Conservation (phyloP, 2,888 invertebrate species). For the Entomobrya proxima region DNA sequence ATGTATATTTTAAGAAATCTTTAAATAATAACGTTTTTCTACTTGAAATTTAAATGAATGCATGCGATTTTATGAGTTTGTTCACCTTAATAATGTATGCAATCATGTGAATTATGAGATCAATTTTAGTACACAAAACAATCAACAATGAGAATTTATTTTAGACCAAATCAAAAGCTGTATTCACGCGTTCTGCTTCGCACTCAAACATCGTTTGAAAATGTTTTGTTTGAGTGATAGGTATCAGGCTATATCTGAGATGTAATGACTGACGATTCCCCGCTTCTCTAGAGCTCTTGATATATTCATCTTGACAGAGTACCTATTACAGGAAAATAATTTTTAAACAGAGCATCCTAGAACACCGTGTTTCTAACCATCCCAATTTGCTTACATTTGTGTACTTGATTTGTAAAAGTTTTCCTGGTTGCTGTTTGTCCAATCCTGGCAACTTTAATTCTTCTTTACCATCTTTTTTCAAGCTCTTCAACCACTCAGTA, state of each 20-base stretch:
- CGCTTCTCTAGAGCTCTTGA: background rate
- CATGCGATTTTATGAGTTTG: too few relatives aligned
- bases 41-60: too few relatives aligned
- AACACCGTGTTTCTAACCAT: background rate
- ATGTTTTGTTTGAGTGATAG: constrained; percentile 21
- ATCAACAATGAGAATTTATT: too few relatives aligned
- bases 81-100: background rate
- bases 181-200: background rate
- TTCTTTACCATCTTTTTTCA: background rate
- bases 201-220: constrained; percentile 53
- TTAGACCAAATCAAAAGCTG: constrained; percentile 51
- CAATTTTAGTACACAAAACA: too few relatives aligned
- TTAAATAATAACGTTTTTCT: too few relatives aligned
- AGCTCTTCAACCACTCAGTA: background rate
- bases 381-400: constrained; percentile 37
- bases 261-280: background rate
- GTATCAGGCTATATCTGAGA: background rate
- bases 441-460: constrained; percentile 50
- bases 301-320: constrained; percentile 25
- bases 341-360: background rate
- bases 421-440: constrained; percentile 13
- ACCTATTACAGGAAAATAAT: constrained; percentile 2
- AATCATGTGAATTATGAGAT: background rate
- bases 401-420: constrained; percentile 40
- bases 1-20: too few relatives aligned